Base-by-base conservation (phyloP, 1,140 invertebrate genomes). In the Macrostomum lignano region DNA sequence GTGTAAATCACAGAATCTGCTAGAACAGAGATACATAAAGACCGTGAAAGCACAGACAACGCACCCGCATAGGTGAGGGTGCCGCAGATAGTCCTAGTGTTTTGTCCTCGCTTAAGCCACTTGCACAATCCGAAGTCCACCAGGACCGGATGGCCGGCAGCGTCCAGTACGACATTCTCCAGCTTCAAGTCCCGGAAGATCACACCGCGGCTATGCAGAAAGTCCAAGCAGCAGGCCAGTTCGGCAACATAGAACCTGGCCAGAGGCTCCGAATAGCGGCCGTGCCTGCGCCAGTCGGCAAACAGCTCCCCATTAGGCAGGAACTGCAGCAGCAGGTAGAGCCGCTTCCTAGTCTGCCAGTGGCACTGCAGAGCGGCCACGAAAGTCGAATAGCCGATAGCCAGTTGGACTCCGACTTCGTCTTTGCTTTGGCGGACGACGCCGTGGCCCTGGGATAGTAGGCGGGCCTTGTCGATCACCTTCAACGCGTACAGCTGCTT, bases 61-160 rank as follows among this genome's bases (percentile, higher is more conserved):
- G n/a, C n/a, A n/a, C n/a, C n/a, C n/a, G 82, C 81, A 55, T 79
- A 86, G 51, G 73, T 70, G 23, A 73, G 63, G 21, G 79, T 84
- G 39, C 78, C 79, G 60, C 78, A 86, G 41, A 86, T 67, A 3
- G 78, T 88, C 25, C 62, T 65, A 1, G 78, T 81, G 38, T 67
- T 65, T 26, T 67, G 58, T 13, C 72, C 71, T 32, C 67, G 61
- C 23, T 66, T 63, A 23, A 84, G 58, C 74, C 76, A 79, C 65
- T 84, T 86, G 35, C 77, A 72, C 21, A 86, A 61, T n/a, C 79
- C 78, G 61, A 86, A 88, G 55, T 86, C 79, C 31, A 73, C 76
- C n/a, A 86, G 46, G 44, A 74, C 67, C 15, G 74, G 64, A 54
- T 84, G 73, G 26, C 69, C 52, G 34, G 71, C 60, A 7, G 58